Percentiles rank a stretch among this genome's conserved stretches.
Evolutionary conservation across 2,888 invertebrate species (phyloP).

Genomic region (Entomobrya proxima): DNA sequence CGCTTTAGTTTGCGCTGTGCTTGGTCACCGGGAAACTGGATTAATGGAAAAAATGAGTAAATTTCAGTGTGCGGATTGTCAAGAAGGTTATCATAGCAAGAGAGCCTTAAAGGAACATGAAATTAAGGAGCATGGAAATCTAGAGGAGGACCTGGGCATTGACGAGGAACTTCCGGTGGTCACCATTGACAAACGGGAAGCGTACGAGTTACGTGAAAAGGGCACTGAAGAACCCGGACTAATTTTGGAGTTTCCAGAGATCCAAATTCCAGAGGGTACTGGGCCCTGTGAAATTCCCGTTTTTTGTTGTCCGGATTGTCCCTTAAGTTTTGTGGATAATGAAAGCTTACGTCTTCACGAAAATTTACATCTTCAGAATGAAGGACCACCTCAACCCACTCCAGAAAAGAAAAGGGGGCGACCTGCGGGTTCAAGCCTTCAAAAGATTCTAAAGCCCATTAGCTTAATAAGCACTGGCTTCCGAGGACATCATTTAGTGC

Average conservation of each 20-base stretch:
- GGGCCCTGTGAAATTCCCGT: background rate
- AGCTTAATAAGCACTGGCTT: background rate
- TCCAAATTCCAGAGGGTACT: background rate
- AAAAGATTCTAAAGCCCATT: background rate
- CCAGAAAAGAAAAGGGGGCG: background rate
- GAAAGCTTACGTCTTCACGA: background rate
- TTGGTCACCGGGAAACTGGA: background rate
- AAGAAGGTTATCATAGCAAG: background rate
- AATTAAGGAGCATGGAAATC: background rate
- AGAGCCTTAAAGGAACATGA: background rate
- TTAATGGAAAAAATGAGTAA: background rate
- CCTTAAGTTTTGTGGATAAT: background rate
- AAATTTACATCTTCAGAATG: background rate
- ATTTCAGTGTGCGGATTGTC: background rate
- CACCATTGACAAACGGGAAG: background rate
- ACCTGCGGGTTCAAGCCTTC: background rate
- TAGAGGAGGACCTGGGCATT: too few species aligned
- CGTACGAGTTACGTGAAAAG: background rate
- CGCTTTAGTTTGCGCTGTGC: slow-evolving; percentile 5
- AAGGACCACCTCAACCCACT: background rate
- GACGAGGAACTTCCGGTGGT: background rate
- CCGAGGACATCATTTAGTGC: background rate
- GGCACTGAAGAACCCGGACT: too few species aligned
- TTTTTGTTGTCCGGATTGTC: slow-evolving; percentile 6
- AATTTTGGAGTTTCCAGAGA: background rate